These are phyloP conservation scores for Trichopria drosophilae DNA, from an alignment of 2,888 invertebrate genomes.

Conservation along the genomic window DNA sequence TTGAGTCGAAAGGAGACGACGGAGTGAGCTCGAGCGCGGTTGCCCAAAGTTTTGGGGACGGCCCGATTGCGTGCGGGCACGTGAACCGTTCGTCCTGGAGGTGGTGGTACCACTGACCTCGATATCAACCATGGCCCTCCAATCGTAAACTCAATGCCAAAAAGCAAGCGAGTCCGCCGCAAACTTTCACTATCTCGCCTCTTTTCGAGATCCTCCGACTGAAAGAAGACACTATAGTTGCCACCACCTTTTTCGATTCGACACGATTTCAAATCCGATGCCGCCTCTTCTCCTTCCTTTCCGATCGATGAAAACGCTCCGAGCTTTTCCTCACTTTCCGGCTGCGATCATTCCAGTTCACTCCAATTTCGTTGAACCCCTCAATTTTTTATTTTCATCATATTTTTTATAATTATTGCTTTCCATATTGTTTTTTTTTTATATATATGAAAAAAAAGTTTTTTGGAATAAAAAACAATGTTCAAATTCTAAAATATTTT, in stretches of 20 bases:
- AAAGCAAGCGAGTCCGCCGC: conserved; percentile 43
- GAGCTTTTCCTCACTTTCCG: too few species aligned
- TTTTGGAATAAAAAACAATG: too few species aligned
- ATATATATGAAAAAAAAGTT: too few species aligned
- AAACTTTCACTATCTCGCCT: conserved; percentile 1
- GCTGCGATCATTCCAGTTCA: too few species aligned
- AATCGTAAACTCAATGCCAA: conserved; percentile 54
- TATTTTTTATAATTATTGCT: neutral
- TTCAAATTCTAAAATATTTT: too few species aligned
- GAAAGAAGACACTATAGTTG: too few species aligned
- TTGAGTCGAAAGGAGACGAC: conserved; percentile 35
- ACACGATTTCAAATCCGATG: too few species aligned
- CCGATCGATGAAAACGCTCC: too few species aligned
- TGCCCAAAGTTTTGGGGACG: conserved; percentile 48
- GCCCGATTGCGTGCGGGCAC: conserved; percentile 40
- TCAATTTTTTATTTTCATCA: conserved; percentile 2
- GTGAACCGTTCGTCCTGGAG: conserved; percentile 46
- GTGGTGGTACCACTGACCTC: conserved; percentile 58
- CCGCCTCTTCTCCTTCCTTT: too few species aligned
- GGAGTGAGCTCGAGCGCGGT: conserved; percentile 43
- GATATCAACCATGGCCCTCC: conserved; percentile 52
- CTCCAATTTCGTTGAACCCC: too few species aligned
- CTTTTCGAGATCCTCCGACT: neutral
- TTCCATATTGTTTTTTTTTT: too few species aligned
- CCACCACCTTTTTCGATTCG: too few species aligned